phyloP scores from a whole-genome alignment of 1,140 invertebrate genomes.

The Microvelia longipes region DNA sequence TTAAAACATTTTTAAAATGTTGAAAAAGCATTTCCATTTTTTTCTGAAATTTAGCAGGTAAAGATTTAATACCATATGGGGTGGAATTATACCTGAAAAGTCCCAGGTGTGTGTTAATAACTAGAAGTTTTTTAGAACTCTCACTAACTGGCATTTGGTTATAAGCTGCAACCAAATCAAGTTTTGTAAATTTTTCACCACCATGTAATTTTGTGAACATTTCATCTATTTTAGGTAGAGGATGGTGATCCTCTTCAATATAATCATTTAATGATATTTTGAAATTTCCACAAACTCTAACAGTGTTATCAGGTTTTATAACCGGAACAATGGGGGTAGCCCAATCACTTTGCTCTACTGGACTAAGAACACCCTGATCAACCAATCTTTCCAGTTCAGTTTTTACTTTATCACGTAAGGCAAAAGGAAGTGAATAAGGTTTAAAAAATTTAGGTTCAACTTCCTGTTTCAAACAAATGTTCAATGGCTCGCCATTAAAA shows the following conservation, averaged over 20 bases:
- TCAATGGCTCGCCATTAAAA: background rate
- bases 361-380: background rate
- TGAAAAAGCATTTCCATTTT: slow-evolving; percentile 30
- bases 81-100: slow-evolving; percentile 28
- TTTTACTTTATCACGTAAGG: background rate
- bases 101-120: slow-evolving; percentile 26
- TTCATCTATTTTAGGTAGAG: slow-evolving; percentile 15
- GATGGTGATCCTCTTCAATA: slow-evolving; percentile 7
- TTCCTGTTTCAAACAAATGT: background rate
- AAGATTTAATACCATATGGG: slow-evolving; percentile 32
- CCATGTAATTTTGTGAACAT: slow-evolving; percentile 6
- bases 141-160: slow-evolving; percentile 21
- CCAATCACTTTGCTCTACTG: background rate
- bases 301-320: background rate
- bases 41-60: slow-evolving; percentile 34
- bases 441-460: slow-evolving; percentile 6
- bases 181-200: slow-evolving; percentile 7
- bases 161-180: slow-evolving; percentile 13
- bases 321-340: background rate
- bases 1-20: slow-evolving; percentile 20
- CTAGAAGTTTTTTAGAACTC: slow-evolving; percentile 17
- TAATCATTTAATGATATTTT: background rate
- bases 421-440: background rate
- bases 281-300: background rate
- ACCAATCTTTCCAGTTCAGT: slow-evolving; percentile 1